A percentile compares a stretch with the other conserved stretches of the same genome.
Conservation (phyloP, 2,888 invertebrate species). For the Agonopterix subpropinquella region DNA sequence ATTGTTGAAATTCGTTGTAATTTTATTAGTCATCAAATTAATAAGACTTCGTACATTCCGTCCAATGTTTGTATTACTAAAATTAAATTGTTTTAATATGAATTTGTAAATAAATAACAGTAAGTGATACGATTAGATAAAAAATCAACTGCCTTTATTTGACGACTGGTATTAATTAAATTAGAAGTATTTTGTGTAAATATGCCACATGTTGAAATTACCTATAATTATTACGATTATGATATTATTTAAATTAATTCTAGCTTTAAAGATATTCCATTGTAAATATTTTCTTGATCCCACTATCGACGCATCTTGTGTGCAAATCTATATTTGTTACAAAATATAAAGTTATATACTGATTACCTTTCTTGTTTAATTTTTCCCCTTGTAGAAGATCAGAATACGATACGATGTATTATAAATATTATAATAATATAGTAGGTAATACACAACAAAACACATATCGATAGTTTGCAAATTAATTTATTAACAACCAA, state of each 20-base stretch:
- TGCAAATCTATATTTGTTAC: constrained; percentile 72
- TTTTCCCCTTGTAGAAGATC: too few relatives aligned
- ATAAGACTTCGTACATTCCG: constrained; percentile 25
- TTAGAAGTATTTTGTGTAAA: constrained; percentile 38
- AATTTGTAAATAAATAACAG: constrained; percentile 13
- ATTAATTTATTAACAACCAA: too few relatives aligned
- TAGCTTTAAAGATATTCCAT: constrained; percentile 32
- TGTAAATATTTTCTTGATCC: constrained; percentile 61
- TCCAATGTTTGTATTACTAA: constrained; percentile 24
- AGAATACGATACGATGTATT: too few relatives aligned
- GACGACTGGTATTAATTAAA: constrained; percentile 52
- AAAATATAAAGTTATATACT: constrained; percentile 69
- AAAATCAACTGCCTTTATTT: constrained; percentile 56
- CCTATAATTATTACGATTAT: constrained; percentile 22
- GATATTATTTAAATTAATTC: constrained; percentile 26
- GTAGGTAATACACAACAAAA: too few relatives aligned
- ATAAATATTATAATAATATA: too few relatives aligned
- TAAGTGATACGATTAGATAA: constrained; percentile 13
- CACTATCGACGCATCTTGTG: constrained; percentile 47
- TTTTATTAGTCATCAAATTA: constrained; percentile 12
- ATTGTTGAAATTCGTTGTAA: constrained; percentile 10
- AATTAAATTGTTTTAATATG: constrained; percentile 12
- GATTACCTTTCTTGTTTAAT: constrained; percentile 16
- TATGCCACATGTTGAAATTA: constrained; percentile 23
- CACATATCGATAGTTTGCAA: too few relatives aligned